Base-by-base conservation (phyloP, 1,140 invertebrate species). In the Ostrea edulis region DNA sequence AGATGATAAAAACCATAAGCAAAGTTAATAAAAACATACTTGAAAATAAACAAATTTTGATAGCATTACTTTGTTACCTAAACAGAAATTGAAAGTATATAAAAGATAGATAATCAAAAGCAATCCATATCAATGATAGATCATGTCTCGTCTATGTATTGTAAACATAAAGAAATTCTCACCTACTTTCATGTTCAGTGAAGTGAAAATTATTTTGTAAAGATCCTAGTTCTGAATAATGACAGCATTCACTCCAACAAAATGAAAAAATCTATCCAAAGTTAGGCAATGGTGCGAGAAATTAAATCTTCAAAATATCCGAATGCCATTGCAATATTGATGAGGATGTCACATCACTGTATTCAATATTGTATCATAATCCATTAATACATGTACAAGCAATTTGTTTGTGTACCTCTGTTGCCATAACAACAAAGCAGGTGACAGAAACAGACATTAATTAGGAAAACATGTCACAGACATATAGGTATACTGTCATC, bases 391-490 rank as follows among this genome's bases (percentile, higher is more conserved):
- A 62, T 62, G n/a, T 17, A n/a, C 25, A 44, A 77, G 68, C 68
- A 29, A 77, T 77, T 77, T 77, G 68, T 77, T 77, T 77, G 68
- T 77, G 22, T 77, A 77, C 68, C 68, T 44, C 7, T 77, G 29
- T 77, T 29, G 29, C 68, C 68, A 77, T 77, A 25, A 12, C 68
- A 77, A 77, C 68, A 14, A 77, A 25, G 29, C 68, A 77, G 68
- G 68, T 77, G 68, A 77, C 68, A 77, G 25, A 77, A 25, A 77
- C 29, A 9, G 29, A 35, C 68, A 77, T 29, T 14, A 25, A 77
- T 77, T 17, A 44, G 68, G 29, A 25, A 29, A 77, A 14, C 25
- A 35, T 29, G 68, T 77, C 68, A 35, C 29, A 77, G 68, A 35
- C 14, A 77, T 29, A 77, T 77, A 77, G 68, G 68, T 77, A n/a